Evolutionary conservation across 2,797 vertebrate species (phyloP).

Genomic region (Lithobates pipiens): DNA sequence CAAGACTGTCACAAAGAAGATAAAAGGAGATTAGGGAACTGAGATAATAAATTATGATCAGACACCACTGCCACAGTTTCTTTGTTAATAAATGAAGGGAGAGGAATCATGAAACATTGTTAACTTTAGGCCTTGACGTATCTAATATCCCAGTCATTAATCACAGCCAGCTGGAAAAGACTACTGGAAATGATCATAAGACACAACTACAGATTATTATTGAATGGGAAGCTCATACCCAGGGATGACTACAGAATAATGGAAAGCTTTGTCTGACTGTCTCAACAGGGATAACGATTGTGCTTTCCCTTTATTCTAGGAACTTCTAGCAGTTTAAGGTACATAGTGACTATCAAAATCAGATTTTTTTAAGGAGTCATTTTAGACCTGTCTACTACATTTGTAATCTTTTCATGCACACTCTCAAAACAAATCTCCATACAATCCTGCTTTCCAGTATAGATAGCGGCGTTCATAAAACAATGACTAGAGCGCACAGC

Average conservation of each 20-base stretch:
- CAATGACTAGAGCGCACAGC: too few species aligned
- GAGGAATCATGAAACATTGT: slow-evolving; percentile 7
- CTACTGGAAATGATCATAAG: slow-evolving; percentile 26
- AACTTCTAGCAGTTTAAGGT: neutral
- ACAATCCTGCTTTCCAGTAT: too few species aligned
- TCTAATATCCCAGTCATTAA: slow-evolving; percentile 40
- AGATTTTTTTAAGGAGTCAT: too few species aligned
- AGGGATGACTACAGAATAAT: slow-evolving; percentile 15
- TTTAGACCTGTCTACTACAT: too few species aligned
- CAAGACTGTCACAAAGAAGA: slow-evolving; percentile 6
- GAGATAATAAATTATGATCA: slow-evolving; percentile 44
- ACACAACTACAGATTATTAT: slow-evolving; percentile 13
- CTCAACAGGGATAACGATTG: neutral
- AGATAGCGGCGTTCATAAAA: too few species aligned
- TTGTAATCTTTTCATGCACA: too few species aligned
- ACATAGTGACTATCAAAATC: neutral
- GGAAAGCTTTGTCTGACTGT: slow-evolving; percentile 10
- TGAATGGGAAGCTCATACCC: slow-evolving; percentile 18
- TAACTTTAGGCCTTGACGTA: slow-evolving; percentile 47
- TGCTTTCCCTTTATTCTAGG: neutral
- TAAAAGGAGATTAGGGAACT: slow-evolving; percentile 35
- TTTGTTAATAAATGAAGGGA: slow-evolving; percentile 42
- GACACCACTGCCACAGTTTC: slow-evolving; percentile 6
- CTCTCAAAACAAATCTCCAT: too few species aligned
- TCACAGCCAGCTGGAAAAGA: slow-evolving; percentile 32